Base-by-base conservation (phyloP, 2,888 invertebrate genomes). In the Drosophila melanosoma region DNA sequence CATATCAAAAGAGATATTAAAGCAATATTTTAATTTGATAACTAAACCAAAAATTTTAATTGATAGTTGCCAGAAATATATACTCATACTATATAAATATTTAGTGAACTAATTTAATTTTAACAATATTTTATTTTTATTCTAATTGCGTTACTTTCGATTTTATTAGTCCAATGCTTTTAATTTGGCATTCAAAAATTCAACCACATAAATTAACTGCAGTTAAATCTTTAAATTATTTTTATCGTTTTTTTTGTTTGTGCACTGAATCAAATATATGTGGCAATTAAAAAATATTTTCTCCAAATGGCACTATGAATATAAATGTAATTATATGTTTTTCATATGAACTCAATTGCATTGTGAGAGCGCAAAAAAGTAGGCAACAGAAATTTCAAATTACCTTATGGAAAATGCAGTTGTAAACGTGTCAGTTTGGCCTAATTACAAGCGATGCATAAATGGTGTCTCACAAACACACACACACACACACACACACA, bases 311-410 rank as follows among this genome's bases (percentile, higher is more conserved):
- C 7, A 1, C 17, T 49, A 32, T 52, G 7, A 17, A 20, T 15
- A 12, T 66, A 12, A 20, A 38, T 66, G 66, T 11, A 66, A 67
- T 52, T 63, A 51, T 29, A 23, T 20, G 23, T 15, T 60, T 69
- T 69, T 20, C 33, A 48, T 35, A 6, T 29, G 20, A 3, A 15
- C 17, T 32, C 40, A 20, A 48, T 71, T 52, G 1, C 32, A 63
- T 64, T 59, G 12, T 32, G 32, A 12, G 3, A 17, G 66, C 58
- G 49, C 75, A 11, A 53, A 74, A 74, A 74, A 68, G 74, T 53
- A 74, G 69, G 74, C 74, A 74, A 68, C 48, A 11, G 0, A 62
- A 68, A 40, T 71, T 45, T 23, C 40, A 61, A 62, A 58, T 56
- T 12, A n/a, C 29, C 12, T 12, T 23, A n/a, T 32, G 40, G 38